Percentiles rank a stretch among this genome's conserved stretches.
These are phyloP conservation scores for Sesamia nonagrioides DNA, from an alignment of 1,140 invertebrate genomes.

Conservation along the genomic window DNA sequence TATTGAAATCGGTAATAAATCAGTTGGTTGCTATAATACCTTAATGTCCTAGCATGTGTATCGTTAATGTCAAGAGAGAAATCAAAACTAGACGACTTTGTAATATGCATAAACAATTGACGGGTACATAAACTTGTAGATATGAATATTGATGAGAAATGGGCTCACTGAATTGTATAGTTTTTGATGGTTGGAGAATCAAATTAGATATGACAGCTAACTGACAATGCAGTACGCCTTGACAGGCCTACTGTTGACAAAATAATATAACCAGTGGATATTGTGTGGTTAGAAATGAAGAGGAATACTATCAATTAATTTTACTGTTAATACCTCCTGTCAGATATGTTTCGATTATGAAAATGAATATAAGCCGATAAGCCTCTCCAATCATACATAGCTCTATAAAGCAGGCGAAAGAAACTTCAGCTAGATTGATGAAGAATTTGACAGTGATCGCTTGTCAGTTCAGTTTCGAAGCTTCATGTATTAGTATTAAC, in stretches of 20 bases:
- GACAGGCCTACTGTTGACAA: too few relatives aligned
- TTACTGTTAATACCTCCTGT: too few relatives aligned
- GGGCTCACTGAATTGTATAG: too few relatives aligned
- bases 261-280: too few relatives aligned
- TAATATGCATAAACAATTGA: neutral
- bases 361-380: too few relatives aligned
- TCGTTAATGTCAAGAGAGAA: neutral
- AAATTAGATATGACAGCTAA: too few relatives aligned
- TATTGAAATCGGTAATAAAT: constrained; percentile 23
- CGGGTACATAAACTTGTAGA: neutral
- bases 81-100: constrained; percentile 7
- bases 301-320: too few relatives aligned
- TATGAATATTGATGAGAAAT: constrained; percentile 12
- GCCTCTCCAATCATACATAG: neutral
- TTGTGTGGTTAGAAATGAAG: too few relatives aligned
- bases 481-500: constrained; percentile 2
- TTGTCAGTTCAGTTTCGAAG: neutral
- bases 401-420: neutral
- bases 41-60: too few relatives aligned
- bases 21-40: neutral
- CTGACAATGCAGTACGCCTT: too few relatives aligned
- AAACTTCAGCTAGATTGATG: neutral
- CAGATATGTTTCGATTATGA: too few relatives aligned
- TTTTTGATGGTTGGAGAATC: too few relatives aligned
- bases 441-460: neutral